Evolutionary conservation across 92 coral and sea anemone genomes (phyloP), one percentile per base, ranked within the genome.

Genomic region (Montipora capitata): DNA sequence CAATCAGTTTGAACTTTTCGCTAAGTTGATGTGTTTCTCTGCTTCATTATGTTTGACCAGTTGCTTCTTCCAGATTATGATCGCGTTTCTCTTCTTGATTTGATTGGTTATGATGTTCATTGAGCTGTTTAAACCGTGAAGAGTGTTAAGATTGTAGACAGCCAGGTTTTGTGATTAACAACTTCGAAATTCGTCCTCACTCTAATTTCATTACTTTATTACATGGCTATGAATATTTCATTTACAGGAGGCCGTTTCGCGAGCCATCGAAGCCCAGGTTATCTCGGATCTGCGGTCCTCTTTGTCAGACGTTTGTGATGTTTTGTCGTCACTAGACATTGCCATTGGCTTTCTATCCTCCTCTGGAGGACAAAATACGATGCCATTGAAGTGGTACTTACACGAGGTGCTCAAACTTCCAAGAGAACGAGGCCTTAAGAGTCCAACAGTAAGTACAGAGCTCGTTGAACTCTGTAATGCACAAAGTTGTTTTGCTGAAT

Each of bases 261-360:
- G 87, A 12, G 79, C 63, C 8, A 43, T 72, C 39, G 87, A 83
- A 72, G 59, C 72, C 27, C 87, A 83, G 65, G 91, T 94, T 79
- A 68, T 76, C 7, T 68, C 42, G n/a, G 93, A 91, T 13, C 78
- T 91, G 48, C 94, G 91, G 20, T 89, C 85, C 10, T 72, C 87
- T 13, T 83, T 95, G 27, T 72, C 91, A 7, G 96, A 93, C 45
- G 87, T 95, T 56, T 95, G 96, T 67, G 98, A 93, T 74, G 96
- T 89, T 81, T 63, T 93, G 42, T 82, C 84, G 9, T 93, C 98
- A 39, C 82, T 95, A 39, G 96, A 95, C 41, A 88, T 95, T 56
- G 98, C 98, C 77, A 93, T 95, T 77, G 94, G 98, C 14, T 95
- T 95, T 57, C 83, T 95, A 13, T 92, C 93, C 7, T 91, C 98